Conservation (phyloP, 1,140 invertebrate genomes). For the Caerostris extrusa region DNA sequence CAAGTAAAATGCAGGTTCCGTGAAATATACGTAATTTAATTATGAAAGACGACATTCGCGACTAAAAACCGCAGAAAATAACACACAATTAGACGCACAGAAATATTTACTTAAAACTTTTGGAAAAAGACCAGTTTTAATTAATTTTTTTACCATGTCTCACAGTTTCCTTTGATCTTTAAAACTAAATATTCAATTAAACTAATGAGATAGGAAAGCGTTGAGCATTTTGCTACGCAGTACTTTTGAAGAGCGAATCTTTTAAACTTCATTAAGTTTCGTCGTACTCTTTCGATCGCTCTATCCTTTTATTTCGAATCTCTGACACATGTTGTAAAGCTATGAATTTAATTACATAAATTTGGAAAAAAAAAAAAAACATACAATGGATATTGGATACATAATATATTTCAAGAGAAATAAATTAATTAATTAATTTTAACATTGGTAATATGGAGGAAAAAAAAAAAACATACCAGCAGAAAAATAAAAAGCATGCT, state of each 20-base stretch:
- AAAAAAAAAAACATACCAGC: too few relatives aligned
- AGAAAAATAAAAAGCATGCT: too few relatives aligned
- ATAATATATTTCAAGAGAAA: neutral
- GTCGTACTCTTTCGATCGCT: neutral
- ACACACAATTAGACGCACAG: neutral
- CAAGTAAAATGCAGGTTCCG: too few relatives aligned
- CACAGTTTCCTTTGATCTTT: constrained; percentile 2
- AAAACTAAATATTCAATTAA: constrained; percentile 30
- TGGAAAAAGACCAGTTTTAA: neutral
- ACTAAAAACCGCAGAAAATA: neutral
- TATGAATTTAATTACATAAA: neutral
- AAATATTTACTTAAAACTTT: neutral
- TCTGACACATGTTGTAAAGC: neutral
- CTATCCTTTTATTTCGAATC: neutral
- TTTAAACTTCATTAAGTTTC: constrained; percentile 17
- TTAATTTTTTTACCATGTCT: constrained; percentile 27
- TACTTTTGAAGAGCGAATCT: neutral
- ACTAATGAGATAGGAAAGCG: neutral
- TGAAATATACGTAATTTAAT: neutral
- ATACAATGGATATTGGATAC: neutral
- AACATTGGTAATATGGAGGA: too few relatives aligned
- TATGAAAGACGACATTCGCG: neutral
- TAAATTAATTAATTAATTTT: neutral
- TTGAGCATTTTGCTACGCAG: neutral
- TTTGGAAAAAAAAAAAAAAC: too few relatives aligned